Evolutionary conservation across 2,888 invertebrate genomes (phyloP).

Genomic region (Napeogenes inachia): DNA sequence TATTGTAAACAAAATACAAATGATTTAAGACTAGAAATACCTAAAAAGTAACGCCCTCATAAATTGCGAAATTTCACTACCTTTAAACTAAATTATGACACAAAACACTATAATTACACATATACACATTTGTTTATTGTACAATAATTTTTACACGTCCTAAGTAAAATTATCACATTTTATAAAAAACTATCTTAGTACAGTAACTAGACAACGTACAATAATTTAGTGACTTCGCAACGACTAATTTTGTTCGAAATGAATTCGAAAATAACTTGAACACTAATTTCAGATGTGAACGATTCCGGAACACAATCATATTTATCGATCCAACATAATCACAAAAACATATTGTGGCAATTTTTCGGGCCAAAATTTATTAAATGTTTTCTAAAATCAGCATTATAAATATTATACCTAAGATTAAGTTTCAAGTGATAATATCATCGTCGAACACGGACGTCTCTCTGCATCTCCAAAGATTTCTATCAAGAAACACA

Average conservation of each 20-base stretch:
- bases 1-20: not conserved
- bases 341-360: not conserved
- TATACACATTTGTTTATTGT: constrained; percentile 47
- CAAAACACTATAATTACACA: constrained; percentile 52
- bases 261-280: constrained; percentile 18
- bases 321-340: no score
- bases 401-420: constrained; percentile 29
- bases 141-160: constrained; percentile 49
- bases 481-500: no score
- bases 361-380: not conserved
- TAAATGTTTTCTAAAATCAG: constrained; percentile 9
- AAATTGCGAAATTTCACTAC: constrained; percentile 20
- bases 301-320: not conserved
- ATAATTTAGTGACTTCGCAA: constrained; percentile 68
- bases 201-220: constrained; percentile 56
- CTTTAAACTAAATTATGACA: constrained; percentile 50
- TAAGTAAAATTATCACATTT: constrained; percentile 64
- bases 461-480: not conserved
- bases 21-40: constrained; percentile 28
- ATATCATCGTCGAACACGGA: constrained; percentile 5
- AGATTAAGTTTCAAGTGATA: constrained; percentile 7
- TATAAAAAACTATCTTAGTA: constrained; percentile 50
- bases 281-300: not conserved
- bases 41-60: constrained; percentile 21
- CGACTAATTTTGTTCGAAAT: constrained; percentile 37